Base-by-base conservation (phyloP, 2,113 vertebrate genomes). In the Excalfactoria chinensis region DNA sequence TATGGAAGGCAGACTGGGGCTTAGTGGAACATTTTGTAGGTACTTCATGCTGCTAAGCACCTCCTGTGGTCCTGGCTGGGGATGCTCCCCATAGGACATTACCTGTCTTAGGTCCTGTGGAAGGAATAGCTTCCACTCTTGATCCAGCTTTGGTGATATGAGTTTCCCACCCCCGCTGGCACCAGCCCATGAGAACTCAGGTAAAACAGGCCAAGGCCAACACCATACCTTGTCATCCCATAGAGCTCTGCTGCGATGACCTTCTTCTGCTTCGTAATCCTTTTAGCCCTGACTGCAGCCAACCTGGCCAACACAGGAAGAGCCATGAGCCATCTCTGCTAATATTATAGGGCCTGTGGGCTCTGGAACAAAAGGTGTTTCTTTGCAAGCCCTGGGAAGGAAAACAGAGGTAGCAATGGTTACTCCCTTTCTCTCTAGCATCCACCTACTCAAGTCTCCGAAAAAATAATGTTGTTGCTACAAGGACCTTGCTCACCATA, bases 401-500 rank as follows among this genome's bases (percentile, higher is more conserved):
- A 67, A 89, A 91, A 2, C 48, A 92, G 30, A 60, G 20, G n/a
- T 9, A 71, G 72, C 17, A 64, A 26, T 5, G n/a, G 64, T 70
- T 67, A 43, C 5, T 35, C 35, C 21, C 34, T 43, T 48, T 48
- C 43, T 71, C 71, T 77, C 53, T 53, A 32, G 77, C 5, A 13
- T 72, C 53, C 6, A 1, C 34, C 73, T 72, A 16, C 32, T 43
- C 40, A 40, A 53, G 34, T 63, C 43, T 81, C 76, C 0, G 14
- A 56, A 79, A 84, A 73, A 67, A 13, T 1, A 55, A 53, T 2
- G 14, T 16, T 90, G 60, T 53, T 83, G 56, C 66, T 81, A 64
- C 80, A 78, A 86, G 58, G 49, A 84, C 67, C 86, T 90, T 75
- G 67, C 49, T 92, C 70, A 49, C 77, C 74, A 84, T 55, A 88